phyloP scores from a whole-genome alignment of 2,113 vertebrate genomes.

The Clarias magur region DNA sequence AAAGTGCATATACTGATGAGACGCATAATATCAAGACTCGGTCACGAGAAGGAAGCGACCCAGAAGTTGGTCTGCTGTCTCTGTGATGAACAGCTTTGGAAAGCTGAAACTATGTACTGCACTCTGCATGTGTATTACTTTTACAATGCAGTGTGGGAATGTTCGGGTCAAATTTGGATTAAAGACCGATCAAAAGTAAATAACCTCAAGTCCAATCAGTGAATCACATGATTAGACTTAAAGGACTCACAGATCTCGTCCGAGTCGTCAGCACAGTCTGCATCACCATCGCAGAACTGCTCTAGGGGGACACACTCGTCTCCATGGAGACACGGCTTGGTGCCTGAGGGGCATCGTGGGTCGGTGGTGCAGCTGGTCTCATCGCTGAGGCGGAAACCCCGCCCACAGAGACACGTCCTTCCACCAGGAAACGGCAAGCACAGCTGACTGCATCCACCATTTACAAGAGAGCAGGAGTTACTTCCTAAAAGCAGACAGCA shows the following conservation, averaged over 20 bases:
- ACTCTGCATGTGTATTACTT: too few species aligned
- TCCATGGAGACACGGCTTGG: conserved; percentile 71
- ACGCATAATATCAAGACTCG: background rate
- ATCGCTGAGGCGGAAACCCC: conserved; percentile 63
- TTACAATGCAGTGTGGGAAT: too few species aligned
- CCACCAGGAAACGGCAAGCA: conserved; percentile 81
- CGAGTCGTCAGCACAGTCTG: conserved; percentile 77
- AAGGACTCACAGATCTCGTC: conserved; percentile 81
- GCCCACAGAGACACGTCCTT: conserved; percentile 76
- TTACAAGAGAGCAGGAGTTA: conserved; percentile 74
- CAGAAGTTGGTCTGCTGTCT: background rate
- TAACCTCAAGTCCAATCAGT: too few species aligned
- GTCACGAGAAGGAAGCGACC: background rate
- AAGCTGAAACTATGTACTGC: background rate
- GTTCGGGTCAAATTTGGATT: too few species aligned
- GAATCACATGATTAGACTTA: too few species aligned
- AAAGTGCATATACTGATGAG: background rate
- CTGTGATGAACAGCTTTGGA: background rate
- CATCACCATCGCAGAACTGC: conserved; percentile 74
- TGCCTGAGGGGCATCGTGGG: conserved; percentile 59
- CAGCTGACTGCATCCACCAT: conserved; percentile 83
- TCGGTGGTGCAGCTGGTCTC: conserved; percentile 60
- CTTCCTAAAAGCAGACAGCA: conserved; percentile 66
- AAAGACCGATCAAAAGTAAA: too few species aligned
- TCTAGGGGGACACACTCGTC: conserved; percentile 71